Base-by-base conservation (phyloP, 2,888 invertebrate genomes). In the Melieria crassipennis region DNA sequence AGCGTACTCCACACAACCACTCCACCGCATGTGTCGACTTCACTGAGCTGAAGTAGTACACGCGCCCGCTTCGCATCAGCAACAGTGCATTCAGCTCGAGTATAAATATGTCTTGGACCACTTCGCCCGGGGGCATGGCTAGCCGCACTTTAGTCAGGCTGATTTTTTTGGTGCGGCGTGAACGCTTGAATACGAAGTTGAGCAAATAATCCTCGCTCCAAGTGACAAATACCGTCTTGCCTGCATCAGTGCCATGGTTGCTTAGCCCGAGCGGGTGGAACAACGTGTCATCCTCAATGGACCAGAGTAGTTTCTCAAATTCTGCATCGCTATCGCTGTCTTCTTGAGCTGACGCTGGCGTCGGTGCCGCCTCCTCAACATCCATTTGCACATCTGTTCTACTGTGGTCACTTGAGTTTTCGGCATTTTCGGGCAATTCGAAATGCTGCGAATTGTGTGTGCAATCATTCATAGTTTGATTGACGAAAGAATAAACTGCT, bases 191-290 rank as follows among this genome's bases (percentile, higher is more conserved):
- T 9, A 85, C 82, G 70, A 81, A 85, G 72, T 83, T 86, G 0
- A 85, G 74, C 42, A 86, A 72, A 70, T 83, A 84, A 47, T 82
- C 78, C 57, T 83, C 82, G 61, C 82, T 83, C 86, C 86, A 86
- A 7, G 84, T 82, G 11, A 86, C 82, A 69, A 86, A 85, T 0
- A 85, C 83, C 0, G 83, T 81, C 76, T 84, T 85, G 45, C 75
- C 79, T 46, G 76, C 80, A 7, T 77, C 80, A 1, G 79, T 81
- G 3, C 83, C 81, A 66, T 83, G 83, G 62, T 80, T 83, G 61
- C 82, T 82, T 0, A 86, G 70, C 0, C 85, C 85, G 5, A 79
- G 73, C 0, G 86, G 81, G 69, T 82, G 81, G 58, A 86, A 86
- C 4, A 86, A 70, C 0, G 82, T 79, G 68, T 86, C 86, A 61